phyloP scores from a whole-genome alignment of 1,140 invertebrate genomes.

The Oryzaephilus surinamensis region DNA sequence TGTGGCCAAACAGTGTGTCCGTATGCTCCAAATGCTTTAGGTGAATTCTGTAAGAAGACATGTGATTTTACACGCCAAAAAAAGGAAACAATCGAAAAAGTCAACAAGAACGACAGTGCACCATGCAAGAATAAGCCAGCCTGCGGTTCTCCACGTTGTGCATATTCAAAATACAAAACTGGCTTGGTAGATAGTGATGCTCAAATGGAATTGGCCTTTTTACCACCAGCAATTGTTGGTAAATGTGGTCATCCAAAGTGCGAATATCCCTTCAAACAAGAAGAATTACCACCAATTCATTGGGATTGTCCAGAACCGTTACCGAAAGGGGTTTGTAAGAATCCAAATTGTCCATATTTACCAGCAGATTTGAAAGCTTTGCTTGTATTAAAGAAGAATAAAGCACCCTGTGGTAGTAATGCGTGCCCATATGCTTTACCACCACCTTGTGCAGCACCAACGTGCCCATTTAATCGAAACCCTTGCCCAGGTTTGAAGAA shows the following conservation, averaged over 20 bases:
- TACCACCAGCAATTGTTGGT: slow-evolving; percentile 13
- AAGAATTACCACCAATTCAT: slow-evolving; percentile 26
- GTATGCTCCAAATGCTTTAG: slow-evolving; percentile 19
- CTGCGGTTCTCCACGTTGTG: slow-evolving; percentile 27
- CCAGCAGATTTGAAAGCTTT: slow-evolving; percentile 9
- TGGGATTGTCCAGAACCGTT: slow-evolving; percentile 36
- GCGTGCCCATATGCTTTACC: slow-evolving; percentile 24
- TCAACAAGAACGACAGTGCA: neutral
- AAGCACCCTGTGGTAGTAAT: slow-evolving; percentile 20
- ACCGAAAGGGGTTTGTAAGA: slow-evolving; percentile 28
- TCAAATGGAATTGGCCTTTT: slow-evolving; percentile 19
- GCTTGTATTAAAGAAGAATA: neutral
- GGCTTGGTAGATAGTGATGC: slow-evolving; percentile 24
- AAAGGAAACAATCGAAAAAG: neutral
- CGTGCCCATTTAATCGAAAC: slow-evolving; percentile 18
- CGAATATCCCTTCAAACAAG: slow-evolving; percentile 12
- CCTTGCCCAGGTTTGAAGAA: slow-evolving; percentile 13
- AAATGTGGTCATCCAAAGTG: slow-evolving; percentile 24
- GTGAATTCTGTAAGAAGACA: slow-evolving; percentile 20
- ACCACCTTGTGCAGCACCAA: slow-evolving; percentile 17
- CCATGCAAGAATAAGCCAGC: slow-evolving; percentile 18
- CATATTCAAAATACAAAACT: slow-evolving; percentile 27
- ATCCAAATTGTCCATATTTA: slow-evolving; percentile 28
- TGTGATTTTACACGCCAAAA: slow-evolving; percentile 13
- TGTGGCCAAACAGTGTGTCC: slow-evolving; percentile 29